These are phyloP conservation scores for Zhuqinia jingwanae DNA, from an alignment of 2,888 invertebrate genomes.

Conservation along the genomic window DNA sequence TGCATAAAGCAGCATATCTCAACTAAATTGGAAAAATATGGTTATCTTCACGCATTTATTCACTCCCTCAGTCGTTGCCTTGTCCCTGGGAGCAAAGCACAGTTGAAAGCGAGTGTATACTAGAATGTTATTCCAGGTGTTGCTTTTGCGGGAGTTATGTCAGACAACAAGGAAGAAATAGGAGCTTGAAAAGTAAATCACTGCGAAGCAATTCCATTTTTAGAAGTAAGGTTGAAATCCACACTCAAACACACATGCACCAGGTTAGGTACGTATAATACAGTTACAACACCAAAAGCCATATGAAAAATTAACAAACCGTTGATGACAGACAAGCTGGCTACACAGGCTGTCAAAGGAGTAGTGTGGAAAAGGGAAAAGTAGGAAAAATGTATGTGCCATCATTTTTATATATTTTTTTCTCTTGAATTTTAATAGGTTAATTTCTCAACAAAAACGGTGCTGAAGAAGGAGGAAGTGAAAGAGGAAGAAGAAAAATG, in stretches of 20 bases:
- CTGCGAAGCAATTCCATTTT: constrained; percentile 57
- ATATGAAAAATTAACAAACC: constrained; percentile 61
- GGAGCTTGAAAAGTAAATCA: neutral
- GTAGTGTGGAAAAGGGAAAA: constrained; percentile 3
- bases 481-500: constrained; percentile 20
- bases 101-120: neutral
- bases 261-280: too few relatives aligned
- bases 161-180: constrained; percentile 5
- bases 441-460: constrained; percentile 20
- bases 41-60: constrained; percentile 37
- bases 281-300: neutral
- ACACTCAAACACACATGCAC: neutral
- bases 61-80: constrained; percentile 28
- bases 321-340: constrained; percentile 56
- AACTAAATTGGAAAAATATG: constrained; percentile 41
- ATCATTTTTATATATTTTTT: too few relatives aligned
- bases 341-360: constrained; percentile 11
- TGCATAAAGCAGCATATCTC: neutral
- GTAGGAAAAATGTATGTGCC: constrained; percentile 36
- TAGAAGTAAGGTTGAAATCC: constrained; percentile 48
- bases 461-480: neutral
- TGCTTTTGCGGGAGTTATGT: constrained; percentile 18
- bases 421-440: neutral
- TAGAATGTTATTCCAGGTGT: constrained; percentile 68
- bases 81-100: constrained; percentile 21